A percentile compares a stretch with the other conserved stretches of the same genome.
Conservation (phyloP, 2,113 vertebrate genomes). For the Tragelaphus strepsiceros region DNA sequence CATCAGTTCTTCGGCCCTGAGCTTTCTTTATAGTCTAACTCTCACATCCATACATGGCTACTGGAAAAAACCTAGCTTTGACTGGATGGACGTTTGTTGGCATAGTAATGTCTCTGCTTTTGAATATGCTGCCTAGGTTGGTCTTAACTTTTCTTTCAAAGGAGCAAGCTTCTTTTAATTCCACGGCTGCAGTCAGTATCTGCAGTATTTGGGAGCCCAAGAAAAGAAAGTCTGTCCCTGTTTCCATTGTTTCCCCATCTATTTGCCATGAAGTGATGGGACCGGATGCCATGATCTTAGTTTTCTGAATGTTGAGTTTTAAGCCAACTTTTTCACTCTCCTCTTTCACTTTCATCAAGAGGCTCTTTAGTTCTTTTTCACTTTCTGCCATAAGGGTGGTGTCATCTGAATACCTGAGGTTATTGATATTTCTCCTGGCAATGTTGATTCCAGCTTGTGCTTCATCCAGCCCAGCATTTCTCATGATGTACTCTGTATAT, state of each 20-base stretch:
- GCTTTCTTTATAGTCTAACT: background rate
- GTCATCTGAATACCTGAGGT: background rate
- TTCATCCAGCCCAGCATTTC: background rate
- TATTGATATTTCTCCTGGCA: background rate
- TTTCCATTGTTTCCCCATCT: background rate
- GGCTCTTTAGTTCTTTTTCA: background rate
- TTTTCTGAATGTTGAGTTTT: background rate
- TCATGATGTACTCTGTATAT: background rate
- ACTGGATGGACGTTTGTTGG: accelerated
- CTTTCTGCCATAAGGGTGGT: background rate
- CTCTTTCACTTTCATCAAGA: background rate
- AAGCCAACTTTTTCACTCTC: background rate
- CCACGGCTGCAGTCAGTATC: background rate
- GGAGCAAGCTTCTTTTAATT: background rate
- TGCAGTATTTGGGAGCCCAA: background rate
- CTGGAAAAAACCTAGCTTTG: background rate
- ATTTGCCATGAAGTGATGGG: background rate
- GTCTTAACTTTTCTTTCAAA: background rate
- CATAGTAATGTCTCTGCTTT: background rate
- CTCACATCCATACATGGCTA: background rate
- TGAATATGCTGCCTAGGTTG: background rate
- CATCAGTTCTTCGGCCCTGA: background rate
- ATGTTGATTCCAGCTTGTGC: background rate
- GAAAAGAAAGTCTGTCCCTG: background rate
- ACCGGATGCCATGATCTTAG: background rate